Evolutionary conservation across 2,113 vertebrate genomes (phyloP).

Genomic region (Eulacestoma nigropectus): DNA sequence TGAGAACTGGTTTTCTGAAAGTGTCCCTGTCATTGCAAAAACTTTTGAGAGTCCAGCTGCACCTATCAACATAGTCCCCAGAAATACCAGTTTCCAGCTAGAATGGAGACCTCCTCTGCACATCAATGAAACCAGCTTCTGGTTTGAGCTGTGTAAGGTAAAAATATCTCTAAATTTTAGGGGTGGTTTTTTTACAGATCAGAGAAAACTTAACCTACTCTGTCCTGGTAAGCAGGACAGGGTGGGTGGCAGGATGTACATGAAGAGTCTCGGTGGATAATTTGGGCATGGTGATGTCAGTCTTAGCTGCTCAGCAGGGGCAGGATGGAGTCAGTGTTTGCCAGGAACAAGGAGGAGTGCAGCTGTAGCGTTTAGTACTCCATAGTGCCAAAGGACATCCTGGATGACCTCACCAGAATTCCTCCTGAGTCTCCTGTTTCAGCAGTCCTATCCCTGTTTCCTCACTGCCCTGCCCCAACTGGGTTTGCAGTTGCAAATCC

Average conservation of each 20-base stretch:
- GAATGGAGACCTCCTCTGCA: conserved; percentile 65
- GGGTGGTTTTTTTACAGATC: not conserved
- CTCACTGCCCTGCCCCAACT: not conserved
- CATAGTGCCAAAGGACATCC: conserved; percentile 34
- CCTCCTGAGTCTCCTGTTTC: conserved; percentile 11
- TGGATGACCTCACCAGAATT: conserved; percentile 47
- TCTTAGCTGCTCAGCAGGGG: not conserved
- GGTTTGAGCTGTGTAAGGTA: conserved; percentile 72
- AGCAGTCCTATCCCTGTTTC: not conserved
- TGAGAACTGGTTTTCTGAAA: conserved; percentile 69
- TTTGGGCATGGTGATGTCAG: conserved; percentile 13
- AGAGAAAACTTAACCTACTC: not conserved
- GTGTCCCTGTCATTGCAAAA: conserved; percentile 26
- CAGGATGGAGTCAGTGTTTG: not conserved
- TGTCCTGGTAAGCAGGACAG: not conserved
- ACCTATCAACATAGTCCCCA: conserved; percentile 51
- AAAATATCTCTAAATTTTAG: not conserved
- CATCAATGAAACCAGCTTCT: conserved; percentile 47
- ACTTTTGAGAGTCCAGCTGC: conserved; percentile 63
- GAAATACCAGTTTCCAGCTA: conserved; percentile 66
- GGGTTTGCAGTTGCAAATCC: not conserved
- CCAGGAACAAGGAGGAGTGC: conserved; percentile 31
- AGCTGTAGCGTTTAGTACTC: conserved; percentile 21
- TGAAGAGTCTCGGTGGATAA: not conserved
- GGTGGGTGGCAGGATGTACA: not conserved